Evolutionary conservation across 2,113 vertebrate genomes (phyloP).

Genomic region (Typhlomys cinereus): DNA sequence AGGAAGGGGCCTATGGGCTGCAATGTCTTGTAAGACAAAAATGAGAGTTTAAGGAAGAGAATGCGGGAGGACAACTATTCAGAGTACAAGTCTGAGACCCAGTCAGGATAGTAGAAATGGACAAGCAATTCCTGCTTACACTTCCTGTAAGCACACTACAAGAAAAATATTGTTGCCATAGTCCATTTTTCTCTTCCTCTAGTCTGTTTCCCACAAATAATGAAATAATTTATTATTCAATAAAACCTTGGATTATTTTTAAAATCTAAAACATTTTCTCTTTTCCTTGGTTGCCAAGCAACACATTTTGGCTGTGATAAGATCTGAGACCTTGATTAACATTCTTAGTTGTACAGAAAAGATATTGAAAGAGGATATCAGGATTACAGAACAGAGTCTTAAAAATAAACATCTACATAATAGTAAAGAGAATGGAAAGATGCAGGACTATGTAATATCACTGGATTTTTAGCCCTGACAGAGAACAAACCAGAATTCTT

Average conservation of each 20-base stretch:
- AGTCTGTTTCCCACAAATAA: constrained; percentile 51
- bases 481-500: not conserved
- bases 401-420: not conserved
- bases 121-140: constrained; percentile 18
- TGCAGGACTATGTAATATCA: not conserved
- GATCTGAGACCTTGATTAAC: constrained; percentile 68
- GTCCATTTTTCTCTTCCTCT: constrained; percentile 31
- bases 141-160: not conserved
- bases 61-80: not conserved
- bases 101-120: not conserved
- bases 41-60: not conserved
- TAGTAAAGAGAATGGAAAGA: not conserved
- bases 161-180: not conserved
- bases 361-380: constrained; percentile 31
- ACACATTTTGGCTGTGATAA: constrained; percentile 60
- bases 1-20: not conserved
- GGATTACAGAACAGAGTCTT: constrained; percentile 12
- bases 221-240: constrained; percentile 60
- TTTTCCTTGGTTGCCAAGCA: constrained; percentile 75
- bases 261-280: constrained; percentile 66
- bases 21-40: not conserved
- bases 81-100: not conserved
- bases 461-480: not conserved
- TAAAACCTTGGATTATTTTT: constrained; percentile 72
- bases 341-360: constrained; percentile 53